phyloP scores from a whole-genome alignment of 2,797 vertebrate species.

The Glossophaga mutica region DNA sequence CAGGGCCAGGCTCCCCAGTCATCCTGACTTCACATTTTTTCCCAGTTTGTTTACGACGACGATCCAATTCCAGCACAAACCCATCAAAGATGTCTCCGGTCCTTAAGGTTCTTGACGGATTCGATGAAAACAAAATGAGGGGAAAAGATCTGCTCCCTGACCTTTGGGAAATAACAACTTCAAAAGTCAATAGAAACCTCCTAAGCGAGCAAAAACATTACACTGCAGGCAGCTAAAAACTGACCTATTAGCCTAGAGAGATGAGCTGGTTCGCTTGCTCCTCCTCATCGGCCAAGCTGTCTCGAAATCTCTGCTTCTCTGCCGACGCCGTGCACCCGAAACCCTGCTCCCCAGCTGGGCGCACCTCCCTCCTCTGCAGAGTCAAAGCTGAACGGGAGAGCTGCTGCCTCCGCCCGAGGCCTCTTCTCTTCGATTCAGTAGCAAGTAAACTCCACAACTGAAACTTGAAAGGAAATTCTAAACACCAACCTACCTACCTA shows the following conservation, averaged over 20 bases:
- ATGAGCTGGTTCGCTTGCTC: background rate
- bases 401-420: background rate
- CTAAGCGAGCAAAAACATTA: background rate
- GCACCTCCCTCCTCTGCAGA: background rate
- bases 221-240: background rate
- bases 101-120: background rate
- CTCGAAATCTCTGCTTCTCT: background rate
- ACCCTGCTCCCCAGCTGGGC: background rate
- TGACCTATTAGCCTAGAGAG: background rate
- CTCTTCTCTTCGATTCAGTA: background rate
- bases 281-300: background rate
- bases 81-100: background rate
- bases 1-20: background rate
- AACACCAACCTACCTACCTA: background rate
- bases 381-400: background rate
- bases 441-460: background rate
- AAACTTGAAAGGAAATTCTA: background rate
- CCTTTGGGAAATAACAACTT: background rate
- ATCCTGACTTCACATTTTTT: background rate
- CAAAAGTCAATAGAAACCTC: background rate
- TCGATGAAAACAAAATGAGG: background rate
- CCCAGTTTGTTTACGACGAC: background rate
- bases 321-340: accelerated
- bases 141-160: background rate
- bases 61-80: background rate